phyloP scores from a whole-genome alignment of 2,113 vertebrate genomes.

The Neotragus moschatus region DNA sequence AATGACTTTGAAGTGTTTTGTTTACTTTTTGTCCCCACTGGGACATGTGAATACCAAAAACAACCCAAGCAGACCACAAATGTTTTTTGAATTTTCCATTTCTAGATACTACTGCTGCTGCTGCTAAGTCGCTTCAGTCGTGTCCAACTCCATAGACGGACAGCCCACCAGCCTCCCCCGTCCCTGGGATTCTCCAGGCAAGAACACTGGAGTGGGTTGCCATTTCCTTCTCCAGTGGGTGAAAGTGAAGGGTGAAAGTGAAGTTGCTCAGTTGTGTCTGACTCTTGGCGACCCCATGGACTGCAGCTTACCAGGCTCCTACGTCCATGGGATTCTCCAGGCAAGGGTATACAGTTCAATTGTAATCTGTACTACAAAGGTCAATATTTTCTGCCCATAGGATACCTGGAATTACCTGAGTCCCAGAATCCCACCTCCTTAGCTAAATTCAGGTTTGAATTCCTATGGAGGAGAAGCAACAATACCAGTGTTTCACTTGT shows the following conservation, averaged over 20 bases:
- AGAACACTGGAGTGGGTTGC: too few species aligned
- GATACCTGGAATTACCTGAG: not conserved
- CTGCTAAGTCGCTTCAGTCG: too few species aligned
- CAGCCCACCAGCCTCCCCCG: too few species aligned
- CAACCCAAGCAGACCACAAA: not conserved
- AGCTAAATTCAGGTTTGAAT: not conserved
- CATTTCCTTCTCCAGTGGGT: too few species aligned
- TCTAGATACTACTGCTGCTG: too few species aligned
- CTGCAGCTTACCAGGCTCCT: too few species aligned
- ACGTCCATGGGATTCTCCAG: too few species aligned
- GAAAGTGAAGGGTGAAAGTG: too few species aligned
- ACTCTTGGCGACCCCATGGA: too few species aligned
- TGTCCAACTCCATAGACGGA: too few species aligned
- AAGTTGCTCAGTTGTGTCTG: too few species aligned
- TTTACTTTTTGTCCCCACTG: not conserved
- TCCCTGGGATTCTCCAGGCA: too few species aligned
- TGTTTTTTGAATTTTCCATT: not conserved
- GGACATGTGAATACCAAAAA: not conserved
- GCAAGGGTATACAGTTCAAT: not conserved
- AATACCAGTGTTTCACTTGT: not conserved
- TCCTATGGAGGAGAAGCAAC: not conserved
- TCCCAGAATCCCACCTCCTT: not conserved
- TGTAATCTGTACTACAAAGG: not conserved
- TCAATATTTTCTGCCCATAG: not conserved
- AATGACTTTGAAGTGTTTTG: conserved; percentile 24